phyloP scores from a whole-genome alignment of 2,113 vertebrate species.

The Chionis minor region DNA sequence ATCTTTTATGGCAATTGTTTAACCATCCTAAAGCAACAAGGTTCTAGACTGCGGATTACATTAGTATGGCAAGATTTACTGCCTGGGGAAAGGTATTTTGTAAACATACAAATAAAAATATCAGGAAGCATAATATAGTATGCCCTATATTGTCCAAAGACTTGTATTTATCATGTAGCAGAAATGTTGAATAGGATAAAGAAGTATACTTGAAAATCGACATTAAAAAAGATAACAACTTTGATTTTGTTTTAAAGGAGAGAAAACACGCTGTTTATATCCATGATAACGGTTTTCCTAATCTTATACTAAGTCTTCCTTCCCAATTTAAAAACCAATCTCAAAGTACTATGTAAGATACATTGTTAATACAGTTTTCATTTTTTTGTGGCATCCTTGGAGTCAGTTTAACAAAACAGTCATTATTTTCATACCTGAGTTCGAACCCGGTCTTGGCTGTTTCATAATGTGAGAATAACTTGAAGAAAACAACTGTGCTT shows the following conservation, averaged over 20 bases:
- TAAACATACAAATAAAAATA: neutral
- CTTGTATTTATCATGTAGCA: neutral
- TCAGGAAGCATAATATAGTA: neutral
- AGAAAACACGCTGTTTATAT: neutral
- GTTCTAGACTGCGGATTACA: neutral
- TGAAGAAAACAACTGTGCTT: neutral
- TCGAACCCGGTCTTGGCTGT: neutral
- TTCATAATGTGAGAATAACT: neutral
- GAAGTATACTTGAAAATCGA: neutral
- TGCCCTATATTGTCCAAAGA: neutral
- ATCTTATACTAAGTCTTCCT: neutral
- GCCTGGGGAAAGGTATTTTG: neutral
- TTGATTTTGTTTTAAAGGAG: neutral
- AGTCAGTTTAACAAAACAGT: neutral
- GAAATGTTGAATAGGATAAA: neutral
- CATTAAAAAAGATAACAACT: neutral
- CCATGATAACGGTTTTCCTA: neutral
- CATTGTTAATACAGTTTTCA: neutral
- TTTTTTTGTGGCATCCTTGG: neutral
- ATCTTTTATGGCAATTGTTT: neutral
- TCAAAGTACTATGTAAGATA: neutral
- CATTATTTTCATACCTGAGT: neutral
- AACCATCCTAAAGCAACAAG: neutral
- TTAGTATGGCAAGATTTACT: neutral
- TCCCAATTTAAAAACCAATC: neutral